These are phyloP conservation scores for Lepidurus packardi DNA, from an alignment of 1,140 invertebrate genomes.

Conservation along the genomic window DNA sequence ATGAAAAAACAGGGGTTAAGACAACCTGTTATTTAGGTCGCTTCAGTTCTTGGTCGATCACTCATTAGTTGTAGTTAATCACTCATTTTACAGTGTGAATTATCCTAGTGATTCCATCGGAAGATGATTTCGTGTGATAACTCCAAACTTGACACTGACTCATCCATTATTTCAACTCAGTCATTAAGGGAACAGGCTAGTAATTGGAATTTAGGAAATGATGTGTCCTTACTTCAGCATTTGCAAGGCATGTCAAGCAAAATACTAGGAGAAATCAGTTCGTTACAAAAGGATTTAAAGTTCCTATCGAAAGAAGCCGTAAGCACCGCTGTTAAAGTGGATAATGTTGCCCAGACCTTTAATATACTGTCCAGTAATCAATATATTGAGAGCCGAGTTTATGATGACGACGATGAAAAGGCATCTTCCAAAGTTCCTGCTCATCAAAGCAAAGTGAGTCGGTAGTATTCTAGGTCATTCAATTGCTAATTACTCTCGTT, in stretches of 20 bases:
- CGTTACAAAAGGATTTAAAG: constrained; percentile 24
- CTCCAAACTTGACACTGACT: too few species aligned
- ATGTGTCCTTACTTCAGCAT: not conserved
- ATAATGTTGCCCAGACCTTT: constrained; percentile 28
- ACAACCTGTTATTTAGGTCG: too few species aligned
- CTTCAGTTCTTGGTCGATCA: too few species aligned
- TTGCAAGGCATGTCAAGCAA: not conserved
- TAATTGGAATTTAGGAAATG: not conserved
- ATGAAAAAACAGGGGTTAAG: too few species aligned
- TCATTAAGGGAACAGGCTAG: not conserved
- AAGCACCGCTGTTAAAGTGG: not conserved
- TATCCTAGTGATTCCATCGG: too few species aligned
- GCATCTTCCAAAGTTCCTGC: not conserved
- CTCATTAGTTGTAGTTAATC: too few species aligned
- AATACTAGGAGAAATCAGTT: not conserved
- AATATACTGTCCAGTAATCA: constrained; percentile 30
- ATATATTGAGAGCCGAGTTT: constrained; percentile 31
- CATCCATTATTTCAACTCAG: not conserved
- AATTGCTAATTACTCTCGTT: not conserved
- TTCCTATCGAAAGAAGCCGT: constrained; percentile 15
- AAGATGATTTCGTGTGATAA: too few species aligned
- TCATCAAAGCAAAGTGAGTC: not conserved
- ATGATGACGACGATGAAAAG: constrained; percentile 30
- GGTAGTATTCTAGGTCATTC: constrained; percentile 23
- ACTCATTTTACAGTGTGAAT: too few species aligned